Conservation (phyloP, 2,113 vertebrate species). For the Tachysurus vachellii region DNA sequence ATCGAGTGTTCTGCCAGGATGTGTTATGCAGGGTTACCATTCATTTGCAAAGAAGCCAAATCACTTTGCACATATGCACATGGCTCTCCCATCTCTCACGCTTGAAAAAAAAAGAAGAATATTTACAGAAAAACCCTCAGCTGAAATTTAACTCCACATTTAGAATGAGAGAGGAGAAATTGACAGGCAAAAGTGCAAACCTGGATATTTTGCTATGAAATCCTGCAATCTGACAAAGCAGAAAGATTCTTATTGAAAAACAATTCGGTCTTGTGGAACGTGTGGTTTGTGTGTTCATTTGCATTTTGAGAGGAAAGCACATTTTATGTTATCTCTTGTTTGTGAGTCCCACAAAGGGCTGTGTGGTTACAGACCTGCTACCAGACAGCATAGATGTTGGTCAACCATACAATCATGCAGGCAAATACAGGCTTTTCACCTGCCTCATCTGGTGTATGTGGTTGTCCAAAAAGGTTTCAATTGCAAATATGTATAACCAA, state of each 20-base stretch:
- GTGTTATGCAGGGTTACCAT: conserved; percentile 22
- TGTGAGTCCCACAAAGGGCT: conserved; percentile 7
- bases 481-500: background rate
- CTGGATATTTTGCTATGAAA: conserved; percentile 12
- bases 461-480: background rate
- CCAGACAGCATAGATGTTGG: background rate
- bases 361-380: background rate
- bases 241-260: conserved; percentile 25
- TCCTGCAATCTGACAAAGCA: conserved; percentile 25
- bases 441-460: background rate
- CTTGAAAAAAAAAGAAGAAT: conserved; percentile 19
- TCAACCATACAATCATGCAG: background rate
- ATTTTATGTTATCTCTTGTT: conserved; percentile 30
- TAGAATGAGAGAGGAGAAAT: conserved; percentile 10
- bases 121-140: conserved; percentile 25
- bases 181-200: conserved; percentile 7
- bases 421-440: background rate
- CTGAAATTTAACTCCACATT: conserved; percentile 32
- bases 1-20: background rate
- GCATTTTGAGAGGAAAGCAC: conserved; percentile 40
- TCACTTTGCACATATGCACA: conserved; percentile 43
- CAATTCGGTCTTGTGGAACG: background rate
- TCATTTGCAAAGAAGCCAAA: conserved; percentile 39
- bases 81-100: conserved; percentile 2
- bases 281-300: conserved; percentile 2